Evolutionary conservation across 1,140 invertebrate species (phyloP), one percentile per base, ranked within the genome.

Genomic region (Arion vulgaris): DNA sequence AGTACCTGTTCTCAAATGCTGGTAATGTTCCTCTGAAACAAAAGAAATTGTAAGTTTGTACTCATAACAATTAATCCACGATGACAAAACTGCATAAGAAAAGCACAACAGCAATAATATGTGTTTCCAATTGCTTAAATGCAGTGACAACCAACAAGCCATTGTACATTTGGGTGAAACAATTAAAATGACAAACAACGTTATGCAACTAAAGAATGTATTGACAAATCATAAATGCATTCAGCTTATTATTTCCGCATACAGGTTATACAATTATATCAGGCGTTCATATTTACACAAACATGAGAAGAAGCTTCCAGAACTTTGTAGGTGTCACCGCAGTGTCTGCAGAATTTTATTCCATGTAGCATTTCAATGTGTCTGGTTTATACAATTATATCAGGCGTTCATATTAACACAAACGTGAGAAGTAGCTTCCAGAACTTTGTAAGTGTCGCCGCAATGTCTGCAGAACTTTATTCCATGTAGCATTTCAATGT

Each of bases 391-490:
- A n/a, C n/a, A n/a, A n/a, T n/a, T n/a, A n/a, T n/a, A 57, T 57
- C 53, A 57, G 53, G 53, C 53, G 26, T 23, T 57, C 53, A 57
- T 49, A 71, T 32, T 80, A 36, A 28, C 28, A 71, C 62, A 80
- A 36, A 69, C 68, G 51, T 69, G 62, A 38, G 17, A 69, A 66
- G 19, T 1, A 49, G 15, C 68, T 71, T 51, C 68, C 5, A 9
- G 13, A 19, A 69, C n/a, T 28, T 51, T 71, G 45, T 53, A 71
- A 32, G n/a, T 34, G 0, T 13, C 39, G 26, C 39, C 36, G 71
- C 78, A 80, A 28, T 80, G 68, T 26, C 78, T 69, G 26, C 78
- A 80, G 26, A 34, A n/a, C 68, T 80, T 80, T 49, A 71, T 69
- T 32, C 41, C 41, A 71, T 80, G 78, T 17, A 69, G 0, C 34